phyloP scores from a whole-genome alignment of 2,888 invertebrate genomes.

The Tetramorium bicarinatum region DNA sequence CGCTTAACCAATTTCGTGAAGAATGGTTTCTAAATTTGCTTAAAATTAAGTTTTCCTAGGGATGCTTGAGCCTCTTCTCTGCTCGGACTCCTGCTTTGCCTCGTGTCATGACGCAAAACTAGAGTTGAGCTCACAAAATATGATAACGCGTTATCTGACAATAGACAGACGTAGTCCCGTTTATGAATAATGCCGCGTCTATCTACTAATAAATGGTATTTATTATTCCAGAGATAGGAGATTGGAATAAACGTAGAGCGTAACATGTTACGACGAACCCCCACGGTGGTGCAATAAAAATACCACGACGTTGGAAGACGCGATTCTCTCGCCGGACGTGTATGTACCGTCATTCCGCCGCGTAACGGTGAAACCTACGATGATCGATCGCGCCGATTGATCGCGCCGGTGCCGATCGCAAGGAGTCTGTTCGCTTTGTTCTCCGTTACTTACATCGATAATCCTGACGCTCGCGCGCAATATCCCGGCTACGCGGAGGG shows the following conservation, averaged over 20 bases:
- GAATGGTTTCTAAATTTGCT: conserved; percentile 79
- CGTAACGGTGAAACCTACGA: conserved; percentile 51
- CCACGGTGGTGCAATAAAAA: background rate
- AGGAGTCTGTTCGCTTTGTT: conserved; percentile 73
- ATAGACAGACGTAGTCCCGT: background rate
- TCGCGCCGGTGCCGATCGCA: conserved; percentile 67
- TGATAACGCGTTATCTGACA: conserved; percentile 14
- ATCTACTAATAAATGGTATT: background rate
- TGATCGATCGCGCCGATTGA: conserved; percentile 71
- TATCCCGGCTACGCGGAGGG: conserved; percentile 73
- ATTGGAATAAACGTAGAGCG: background rate
- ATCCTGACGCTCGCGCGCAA: conserved; percentile 65
- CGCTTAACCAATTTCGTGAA: conserved; percentile 81
- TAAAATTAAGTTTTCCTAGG: conserved; percentile 77
- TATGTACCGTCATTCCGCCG: background rate
- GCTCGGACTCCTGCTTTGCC: conserved; percentile 50
- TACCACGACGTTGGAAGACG: background rate
- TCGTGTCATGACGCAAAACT: conserved; percentile 57
- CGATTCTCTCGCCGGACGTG: conserved; percentile 11
- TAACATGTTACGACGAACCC: background rate
- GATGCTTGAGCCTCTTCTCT: conserved; percentile 27
- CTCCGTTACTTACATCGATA: conserved; percentile 77
- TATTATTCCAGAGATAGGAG: background rate
- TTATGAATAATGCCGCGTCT: background rate
- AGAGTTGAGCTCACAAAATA: background rate